Evolutionary conservation across 2,113 vertebrate genomes (phyloP).

Genomic region (Castor canadensis): DNA sequence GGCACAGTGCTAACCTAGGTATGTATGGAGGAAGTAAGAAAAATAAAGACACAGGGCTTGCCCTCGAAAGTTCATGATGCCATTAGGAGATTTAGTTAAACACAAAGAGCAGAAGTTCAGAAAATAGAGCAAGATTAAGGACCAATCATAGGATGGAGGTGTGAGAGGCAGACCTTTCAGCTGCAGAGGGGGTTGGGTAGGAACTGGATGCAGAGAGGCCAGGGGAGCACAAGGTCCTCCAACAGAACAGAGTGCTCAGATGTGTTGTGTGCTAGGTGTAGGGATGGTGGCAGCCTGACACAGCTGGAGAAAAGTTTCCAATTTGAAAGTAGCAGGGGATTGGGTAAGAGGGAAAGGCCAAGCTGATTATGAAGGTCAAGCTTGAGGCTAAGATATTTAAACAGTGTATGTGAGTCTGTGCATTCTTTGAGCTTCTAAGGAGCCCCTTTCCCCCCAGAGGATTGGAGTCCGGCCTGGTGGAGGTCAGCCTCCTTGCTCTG

Average conservation of each 20-base stretch:
- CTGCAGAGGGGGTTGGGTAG: background rate
- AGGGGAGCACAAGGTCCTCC: background rate
- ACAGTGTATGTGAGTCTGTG: background rate
- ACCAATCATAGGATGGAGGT: rapidly evolving
- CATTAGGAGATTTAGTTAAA: background rate
- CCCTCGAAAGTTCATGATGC: background rate
- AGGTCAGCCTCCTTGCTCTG: background rate
- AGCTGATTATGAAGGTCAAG: background rate
- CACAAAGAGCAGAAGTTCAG: slow-evolving; percentile 7
- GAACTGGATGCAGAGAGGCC: background rate
- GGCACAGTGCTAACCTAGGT: background rate
- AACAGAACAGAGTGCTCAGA: background rate
- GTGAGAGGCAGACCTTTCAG: background rate
- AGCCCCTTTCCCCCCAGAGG: background rate
- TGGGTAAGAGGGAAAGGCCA: background rate
- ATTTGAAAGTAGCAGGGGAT: background rate
- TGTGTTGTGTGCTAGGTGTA: background rate
- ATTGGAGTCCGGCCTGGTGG: background rate
- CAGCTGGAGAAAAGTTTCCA: background rate
- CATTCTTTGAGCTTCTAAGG: background rate
- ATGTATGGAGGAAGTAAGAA: background rate
- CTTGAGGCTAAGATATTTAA: background rate
- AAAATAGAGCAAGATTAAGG: background rate
- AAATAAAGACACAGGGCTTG: background rate
- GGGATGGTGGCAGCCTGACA: background rate